Conservation (phyloP, 2,797 vertebrate species). For the Enteromius argenteus region DNA sequence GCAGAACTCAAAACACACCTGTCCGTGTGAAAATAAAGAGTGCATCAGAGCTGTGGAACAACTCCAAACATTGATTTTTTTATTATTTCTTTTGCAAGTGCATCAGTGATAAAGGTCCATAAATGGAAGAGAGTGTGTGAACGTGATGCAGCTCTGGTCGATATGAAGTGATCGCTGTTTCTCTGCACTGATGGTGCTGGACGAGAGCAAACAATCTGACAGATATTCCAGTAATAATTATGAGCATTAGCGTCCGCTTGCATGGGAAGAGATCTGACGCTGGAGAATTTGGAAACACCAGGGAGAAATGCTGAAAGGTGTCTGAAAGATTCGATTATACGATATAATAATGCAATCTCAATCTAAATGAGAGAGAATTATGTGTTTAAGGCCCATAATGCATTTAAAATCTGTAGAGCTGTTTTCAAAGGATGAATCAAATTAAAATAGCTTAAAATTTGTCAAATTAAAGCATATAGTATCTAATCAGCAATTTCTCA, state of each 20-base stretch:
- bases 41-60: constrained; percentile 34
- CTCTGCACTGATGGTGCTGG: not conserved
- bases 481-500: not conserved
- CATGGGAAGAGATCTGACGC: not conserved
- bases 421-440: not conserved
- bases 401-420: not conserved
- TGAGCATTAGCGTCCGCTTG: not conserved
- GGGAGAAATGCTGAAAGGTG: not conserved
- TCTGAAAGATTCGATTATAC: constrained; percentile 13
- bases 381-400: not conserved
- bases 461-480: not conserved
- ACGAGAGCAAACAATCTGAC: too few species aligned
- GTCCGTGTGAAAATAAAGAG: constrained; percentile 43
- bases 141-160: constrained; percentile 44
- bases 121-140: constrained; percentile 43
- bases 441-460: not conserved
- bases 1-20: constrained; percentile 28
- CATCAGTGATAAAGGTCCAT: constrained; percentile 45
- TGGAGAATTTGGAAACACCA: not conserved
- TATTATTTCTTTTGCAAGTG: not conserved
- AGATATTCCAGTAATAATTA: constrained; percentile 2
- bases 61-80: constrained; percentile 53
- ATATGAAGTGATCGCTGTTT: constrained; percentile 56
- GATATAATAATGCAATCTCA: not conserved
- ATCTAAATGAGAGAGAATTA: not conserved